Base-by-base conservation (phyloP, 2,888 invertebrate genomes). In the Tridacna crocea region DNA sequence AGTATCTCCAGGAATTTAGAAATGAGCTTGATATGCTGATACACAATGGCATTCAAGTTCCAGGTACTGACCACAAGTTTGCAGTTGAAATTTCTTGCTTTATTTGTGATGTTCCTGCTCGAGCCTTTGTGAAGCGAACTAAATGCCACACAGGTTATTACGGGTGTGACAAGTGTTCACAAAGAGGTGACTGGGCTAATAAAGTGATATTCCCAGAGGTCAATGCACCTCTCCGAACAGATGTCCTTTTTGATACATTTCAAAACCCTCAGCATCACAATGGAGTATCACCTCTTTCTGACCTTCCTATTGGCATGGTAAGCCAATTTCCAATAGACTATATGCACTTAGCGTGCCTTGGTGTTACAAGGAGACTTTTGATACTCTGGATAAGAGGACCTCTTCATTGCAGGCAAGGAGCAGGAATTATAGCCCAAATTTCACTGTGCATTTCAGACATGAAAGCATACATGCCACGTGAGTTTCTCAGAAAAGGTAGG, bases 301-400 rank as follows among this genome's bases (percentile, higher is more conserved):
- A 80, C 12, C 48, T 88, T 22, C 24, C 79, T 26, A 63, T 90
- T 72, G 85, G 88, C 0, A 74, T 89, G 81, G 83, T 91, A n/a
- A 48, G 81, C 19, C 82, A 88, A 61, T 88, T 93, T 84, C 88
- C 90, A 13, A 61, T 92, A 13, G 92, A 93, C 79, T 91, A 90
- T 66, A 93, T 93, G 93, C 92, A 93, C 77, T 83, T 90, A 12
- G 88, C 91, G 8, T 92, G 91, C 72, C 73, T 92, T 17, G 93
- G 93, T 75, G 90, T 92, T 10, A 77, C 86, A 58, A 89, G 83
- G 79, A 77, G 85, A 26, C 27, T 90, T 6, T 36, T 91, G 27
- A 13, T 72, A 12, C 55, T 84, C 22, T 89, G 89, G 87, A 83
- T 85, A 24, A 84, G 79, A 79, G 91, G 90, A 12, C 85, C 87